phyloP scores from a whole-genome alignment of 2,888 invertebrate species.

The Serripes groenlandicus region DNA sequence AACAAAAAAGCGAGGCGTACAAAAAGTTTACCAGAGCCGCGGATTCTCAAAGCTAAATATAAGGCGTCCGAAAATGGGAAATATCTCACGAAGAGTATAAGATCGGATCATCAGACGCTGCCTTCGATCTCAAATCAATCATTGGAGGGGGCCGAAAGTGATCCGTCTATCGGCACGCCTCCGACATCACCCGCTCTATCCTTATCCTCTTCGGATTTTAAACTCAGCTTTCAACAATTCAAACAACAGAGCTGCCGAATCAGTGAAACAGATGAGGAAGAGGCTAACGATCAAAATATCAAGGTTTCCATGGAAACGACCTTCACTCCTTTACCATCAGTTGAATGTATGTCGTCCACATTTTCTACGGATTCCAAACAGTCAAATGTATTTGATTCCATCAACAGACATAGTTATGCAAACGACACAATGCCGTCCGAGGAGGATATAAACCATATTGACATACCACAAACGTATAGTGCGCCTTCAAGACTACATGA shows the following conservation, averaged over 20 bases:
- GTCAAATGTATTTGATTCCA: slow-evolving; percentile 3
- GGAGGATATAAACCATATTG: slow-evolving; percentile 11
- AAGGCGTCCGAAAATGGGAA: neutral
- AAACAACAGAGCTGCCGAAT: slow-evolving; percentile 43
- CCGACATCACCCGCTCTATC: slow-evolving; percentile 27
- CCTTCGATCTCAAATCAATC: neutral
- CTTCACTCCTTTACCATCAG: slow-evolving; percentile 11
- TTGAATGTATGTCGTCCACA: neutral
- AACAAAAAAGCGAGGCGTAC: slow-evolving; percentile 43
- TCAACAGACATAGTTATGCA: slow-evolving; percentile 41
- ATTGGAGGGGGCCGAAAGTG: neutral
- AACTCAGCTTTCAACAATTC: slow-evolving; percentile 44
- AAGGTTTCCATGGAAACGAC: slow-evolving; percentile 24
- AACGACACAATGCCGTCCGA: slow-evolving; percentile 44
- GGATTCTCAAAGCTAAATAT: neutral
- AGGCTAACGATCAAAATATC: neutral
- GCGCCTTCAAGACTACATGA: slow-evolving; percentile 60
- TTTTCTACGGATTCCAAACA: slow-evolving; percentile 3
- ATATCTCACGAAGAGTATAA: neutral
- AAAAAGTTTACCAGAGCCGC: slow-evolving; percentile 35
- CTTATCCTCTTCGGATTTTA: slow-evolving; percentile 36
- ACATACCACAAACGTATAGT: slow-evolving; percentile 43
- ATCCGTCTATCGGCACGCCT: neutral
- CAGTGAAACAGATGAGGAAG: slow-evolving; percentile 29
- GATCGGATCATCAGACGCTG: neutral